Base-by-base conservation (phyloP, 2,888 invertebrate genomes). In the Ormyrus nitidulus region DNA sequence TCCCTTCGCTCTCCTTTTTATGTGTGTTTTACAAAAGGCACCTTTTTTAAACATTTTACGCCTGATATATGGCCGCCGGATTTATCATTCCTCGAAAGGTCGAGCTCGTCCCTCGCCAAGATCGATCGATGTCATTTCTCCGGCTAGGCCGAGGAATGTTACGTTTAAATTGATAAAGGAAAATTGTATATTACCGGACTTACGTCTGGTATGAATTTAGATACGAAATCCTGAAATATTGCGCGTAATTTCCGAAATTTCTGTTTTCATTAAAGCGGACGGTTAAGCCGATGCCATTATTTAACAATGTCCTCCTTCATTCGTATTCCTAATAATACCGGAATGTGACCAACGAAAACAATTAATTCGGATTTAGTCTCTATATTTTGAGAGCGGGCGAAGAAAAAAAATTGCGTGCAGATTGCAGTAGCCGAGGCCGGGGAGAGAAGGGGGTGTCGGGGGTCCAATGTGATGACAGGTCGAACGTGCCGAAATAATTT, bases 401-500 rank as follows among this genome's bases (percentile, higher is more conserved):
- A 10, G 34, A 9, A 13, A 7, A 59, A 9, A 59, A 9, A 34
- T 19, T 19, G 34, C 34, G 59, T 6, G 34, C 6, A 10, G 34
- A 34, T 34, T 34, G 34, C 34, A n/a, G 58, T 3, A 11, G 58
- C 8, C 8, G 53, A 34, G 7, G 19, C 7, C 19, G 1, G 6
- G 46, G 62, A 0, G 46, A 62, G n/a, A 46, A 46, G 1, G 62
- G 3, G 3, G 4, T 34, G 13, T 13, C 13, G 46, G 19, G 62
- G 13, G 0, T 2, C 6, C 34, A 62, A 11, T 6, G 13, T 11
- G 13, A 61, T 72, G 54, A 68, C 77, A 77, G 78, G 64, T 61
- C 66, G 78, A 80, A 81, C 81, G 75, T 79, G 80, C 78, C 78
- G 78, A 85, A 85, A 85, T 85, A 85, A 85, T 85, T 85, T 83